Evolutionary conservation across 2,113 vertebrate species (phyloP).

Genomic region (Periophthalmus modestus): DNA sequence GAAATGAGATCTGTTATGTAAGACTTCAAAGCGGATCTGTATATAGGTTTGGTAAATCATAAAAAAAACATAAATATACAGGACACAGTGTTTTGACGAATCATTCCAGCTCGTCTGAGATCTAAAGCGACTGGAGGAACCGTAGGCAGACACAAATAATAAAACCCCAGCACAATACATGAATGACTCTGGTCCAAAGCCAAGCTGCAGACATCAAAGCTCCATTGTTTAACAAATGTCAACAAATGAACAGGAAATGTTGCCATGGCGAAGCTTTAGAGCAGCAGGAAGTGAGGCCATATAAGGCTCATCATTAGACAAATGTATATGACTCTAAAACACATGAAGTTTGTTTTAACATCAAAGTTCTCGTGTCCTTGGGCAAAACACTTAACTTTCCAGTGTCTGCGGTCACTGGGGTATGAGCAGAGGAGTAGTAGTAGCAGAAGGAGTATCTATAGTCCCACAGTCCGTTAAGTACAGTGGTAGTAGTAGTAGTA

Average conservation of each 20-base stretch:
- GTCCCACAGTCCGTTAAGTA: no score
- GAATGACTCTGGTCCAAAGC: conserved; percentile 28
- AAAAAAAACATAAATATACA: no score
- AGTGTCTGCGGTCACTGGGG: no score
- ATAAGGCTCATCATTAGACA: not conserved
- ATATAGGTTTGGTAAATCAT: no score
- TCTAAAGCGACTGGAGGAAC: conserved; percentile 29
- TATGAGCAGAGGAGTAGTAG: no score
- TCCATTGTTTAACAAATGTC: conserved; percentile 22
- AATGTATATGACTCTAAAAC: not conserved
- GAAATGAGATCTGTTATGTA: no score
- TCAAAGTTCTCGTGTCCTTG: no score
- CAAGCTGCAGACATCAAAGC: conserved; percentile 37
- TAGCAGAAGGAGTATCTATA: no score
- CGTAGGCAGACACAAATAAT: conserved; percentile 10
- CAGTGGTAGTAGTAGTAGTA: no score
- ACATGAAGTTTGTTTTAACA: no score
- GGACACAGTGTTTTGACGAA: not conserved
- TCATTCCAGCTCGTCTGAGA: conserved; percentile 21
- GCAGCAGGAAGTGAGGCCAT: not conserved
- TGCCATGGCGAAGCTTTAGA: conserved; percentile 5
- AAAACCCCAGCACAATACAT: conserved; percentile 23
- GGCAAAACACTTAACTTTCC: no score
- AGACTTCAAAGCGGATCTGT: no score
- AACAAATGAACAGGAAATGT: conserved; percentile 1